Evolutionary conservation across 92 coral and sea anemone species (phyloP), one percentile per base, ranked within the genome.

Genomic region (Phenganax marumi): DNA sequence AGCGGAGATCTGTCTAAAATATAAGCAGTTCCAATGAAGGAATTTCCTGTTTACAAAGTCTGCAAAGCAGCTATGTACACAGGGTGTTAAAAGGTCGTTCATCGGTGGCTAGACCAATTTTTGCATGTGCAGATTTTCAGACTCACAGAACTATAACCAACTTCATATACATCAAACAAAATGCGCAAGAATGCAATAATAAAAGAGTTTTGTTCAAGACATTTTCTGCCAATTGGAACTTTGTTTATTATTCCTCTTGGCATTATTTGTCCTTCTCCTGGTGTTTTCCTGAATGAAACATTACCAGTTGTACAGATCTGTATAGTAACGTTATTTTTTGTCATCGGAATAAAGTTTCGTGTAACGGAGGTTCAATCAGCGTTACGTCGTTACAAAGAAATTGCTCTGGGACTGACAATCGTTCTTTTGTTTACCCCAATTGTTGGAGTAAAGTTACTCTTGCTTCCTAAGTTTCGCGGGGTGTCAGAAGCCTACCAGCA

Each of bases 301-400:
- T 49, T 66, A 66, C 72, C 72, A 10, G 72, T 66, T 24, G 72
- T 66, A 17, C 48, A 66, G 18, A 66, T 66, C 12, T 66, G 72
- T 12, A 66, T 66, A 13, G 48, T 66, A 22, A 66, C 48, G 9
- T 66, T 66, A 66, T 66, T 66, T 66, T 66, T 66, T 25, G 72
- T 66, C 8, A 66, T 66, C 25, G 72, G 72, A 66, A 66, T 18
- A 49, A 66, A 66, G 17, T 66, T 66, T 66, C 72, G 72, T 66
- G 11, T 66, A 66, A 33, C 72, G 14, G 72, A 64, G 47, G 26
- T 64, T 64, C 43, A 64, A 6, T 64, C 70, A 8, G 70, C 70
- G 9, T 46, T 64, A 10, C 70, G 47, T 64, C 21, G 47, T 64
- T 64, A 64, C 26, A 64, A 64, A 64, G 70, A 64, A 1, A 33